A percentile compares a stretch with the other conserved stretches of the same genome.
phyloP scores from a whole-genome alignment of 2,113 vertebrate genomes.

The Callaeas wilsoni region DNA sequence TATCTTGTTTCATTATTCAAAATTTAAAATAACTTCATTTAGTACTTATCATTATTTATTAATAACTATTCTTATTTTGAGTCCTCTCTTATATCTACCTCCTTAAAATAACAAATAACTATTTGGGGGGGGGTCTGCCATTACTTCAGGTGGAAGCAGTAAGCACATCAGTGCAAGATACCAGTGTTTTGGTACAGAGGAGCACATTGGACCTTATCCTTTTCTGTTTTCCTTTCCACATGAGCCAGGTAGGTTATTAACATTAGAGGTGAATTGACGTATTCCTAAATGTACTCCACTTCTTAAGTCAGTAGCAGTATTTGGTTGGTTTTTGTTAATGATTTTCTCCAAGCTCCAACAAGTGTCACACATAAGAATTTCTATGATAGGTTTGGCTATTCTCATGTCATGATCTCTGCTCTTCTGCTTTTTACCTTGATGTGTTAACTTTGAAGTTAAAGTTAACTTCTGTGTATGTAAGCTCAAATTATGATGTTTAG shows the following conservation, averaged over 20 bases:
- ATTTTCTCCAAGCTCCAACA: not conserved
- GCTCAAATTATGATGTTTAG: not conserved
- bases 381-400: not conserved
- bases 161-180: constrained; percentile 96
- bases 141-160: constrained; percentile 93
- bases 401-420: not conserved
- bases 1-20: not conserved
- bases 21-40: not conserved
- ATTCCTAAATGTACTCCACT: not conserved
- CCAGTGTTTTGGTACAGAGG: constrained; percentile 96
- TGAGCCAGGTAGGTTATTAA: constrained; percentile 88
- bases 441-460: not conserved
- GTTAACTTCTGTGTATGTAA: not conserved
- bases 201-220: constrained; percentile 97
- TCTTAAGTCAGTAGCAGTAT: not conserved
- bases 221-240: constrained; percentile 98
- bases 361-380: not conserved
- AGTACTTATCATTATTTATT: not conserved
- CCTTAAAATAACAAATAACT: not conserved
- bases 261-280: not conserved
- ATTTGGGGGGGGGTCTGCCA: not conserved
- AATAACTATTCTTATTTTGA: not conserved
- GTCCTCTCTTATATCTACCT: not conserved
- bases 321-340: not conserved
- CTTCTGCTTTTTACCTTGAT: not conserved